Base-by-base conservation (phyloP, 2,888 invertebrate species). In the Hypolimnas misippus region DNA sequence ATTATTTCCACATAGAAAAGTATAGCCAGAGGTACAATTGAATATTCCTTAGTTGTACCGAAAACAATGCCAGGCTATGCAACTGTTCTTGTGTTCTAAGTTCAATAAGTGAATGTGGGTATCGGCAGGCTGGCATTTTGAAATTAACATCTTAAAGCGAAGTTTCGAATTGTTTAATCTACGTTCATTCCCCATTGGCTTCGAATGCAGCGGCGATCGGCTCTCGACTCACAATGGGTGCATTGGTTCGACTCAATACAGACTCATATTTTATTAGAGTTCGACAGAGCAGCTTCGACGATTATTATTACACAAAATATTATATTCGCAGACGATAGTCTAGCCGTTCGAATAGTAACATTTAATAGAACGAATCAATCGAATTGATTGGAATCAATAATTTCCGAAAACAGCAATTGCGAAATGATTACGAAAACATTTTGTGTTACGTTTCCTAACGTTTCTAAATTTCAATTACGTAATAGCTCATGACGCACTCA, bases 161-260 rank as follows among this genome's bases (percentile, higher is more conserved):
- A 86, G 82, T 87, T 86, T 76, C 75, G 76, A 79, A 84, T 79
- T 82, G 86, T 85, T 46, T 88, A 87, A 90, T 89, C 89, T 84
- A 70, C 76, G 84, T 88, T 87, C 86, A 89, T 87, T 89, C 83
- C 83, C 85, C 84, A 89, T 86, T 89, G 82, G 78, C 80, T 84
- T 69, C 77, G 77, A 89, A 83, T 83, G 81, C 79, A 76, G 76
- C 76, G 78, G 83, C 79, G 78, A 81, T 75, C 78, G 75, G 68
- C 65, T 25, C 25, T 49, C 49, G 49, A 29, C 66, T 76, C 74
- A 88, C 87, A 89, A 90, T 88, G 79, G 88, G 82, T 80, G 84
- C 87, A 87, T 69, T 83, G 77, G 81, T 77, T 76, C 78, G 80
- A 71, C 73, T 78, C 72, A 57, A 57, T 63, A 65, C 40, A 63